These are phyloP conservation scores for Agonopterix heracliana DNA, from an alignment of 2,888 invertebrate species.

Conservation along the genomic window DNA sequence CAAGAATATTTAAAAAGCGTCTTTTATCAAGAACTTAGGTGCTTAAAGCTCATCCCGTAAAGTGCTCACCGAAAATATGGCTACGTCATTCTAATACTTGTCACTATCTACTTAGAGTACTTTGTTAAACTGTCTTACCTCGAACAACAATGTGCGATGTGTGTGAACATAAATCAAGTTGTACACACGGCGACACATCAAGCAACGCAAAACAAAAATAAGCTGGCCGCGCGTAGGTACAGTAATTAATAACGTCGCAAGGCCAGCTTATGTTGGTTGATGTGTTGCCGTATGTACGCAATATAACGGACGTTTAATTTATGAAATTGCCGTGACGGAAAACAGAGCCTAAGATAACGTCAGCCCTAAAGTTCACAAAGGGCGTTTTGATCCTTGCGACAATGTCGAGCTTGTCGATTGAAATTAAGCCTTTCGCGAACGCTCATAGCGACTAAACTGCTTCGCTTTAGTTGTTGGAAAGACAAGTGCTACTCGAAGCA, in stretches of 20 bases:
- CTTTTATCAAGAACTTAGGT: background rate
- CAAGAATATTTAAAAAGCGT: background rate
- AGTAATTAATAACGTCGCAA: no score
- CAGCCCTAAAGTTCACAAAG: constrained; percentile 29
- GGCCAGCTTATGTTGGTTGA: no score
- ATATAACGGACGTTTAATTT: constrained; percentile 41
- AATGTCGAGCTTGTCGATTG: no score
- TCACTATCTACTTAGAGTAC: constrained; percentile 3
- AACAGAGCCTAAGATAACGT: constrained; percentile 30
- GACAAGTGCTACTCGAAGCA: background rate
- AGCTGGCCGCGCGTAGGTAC: no score
- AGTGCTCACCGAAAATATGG: constrained; percentile 4
- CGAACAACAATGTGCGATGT: no score
- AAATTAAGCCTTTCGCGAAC: no score
- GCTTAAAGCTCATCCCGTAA: constrained; percentile 1
- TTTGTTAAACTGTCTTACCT: no score
- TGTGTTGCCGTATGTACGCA: no score
- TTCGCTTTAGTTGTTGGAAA: constrained; percentile 9
- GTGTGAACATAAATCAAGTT: constrained; percentile 24
- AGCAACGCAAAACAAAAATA: no score
- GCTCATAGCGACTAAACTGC: constrained; percentile 12
- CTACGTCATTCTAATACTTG: constrained; percentile 3
- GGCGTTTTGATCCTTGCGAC: constrained; percentile 18
- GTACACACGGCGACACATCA: no score
- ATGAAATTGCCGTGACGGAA: constrained; percentile 44